Conservation (phyloP, 2,888 invertebrate genomes). For the Agonopterix arenella region DNA sequence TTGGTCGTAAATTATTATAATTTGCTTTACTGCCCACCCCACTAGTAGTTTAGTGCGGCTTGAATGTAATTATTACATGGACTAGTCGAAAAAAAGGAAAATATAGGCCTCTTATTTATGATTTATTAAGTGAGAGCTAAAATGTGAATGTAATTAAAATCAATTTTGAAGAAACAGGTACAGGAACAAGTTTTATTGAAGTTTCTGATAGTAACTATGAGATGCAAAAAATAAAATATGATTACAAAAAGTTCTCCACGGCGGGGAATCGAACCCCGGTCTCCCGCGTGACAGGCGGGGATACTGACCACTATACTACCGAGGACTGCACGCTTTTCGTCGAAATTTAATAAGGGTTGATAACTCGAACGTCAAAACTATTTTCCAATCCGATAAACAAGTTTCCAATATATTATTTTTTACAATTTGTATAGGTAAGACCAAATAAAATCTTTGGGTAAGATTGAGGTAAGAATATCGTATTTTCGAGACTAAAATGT, state of each 20-base stretch:
- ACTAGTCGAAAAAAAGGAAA: constrained; percentile 9
- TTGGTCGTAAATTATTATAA: constrained; percentile 63
- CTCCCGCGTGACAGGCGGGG: constrained; percentile 74
- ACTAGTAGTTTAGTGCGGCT: constrained; percentile 23
- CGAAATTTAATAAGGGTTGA: too few species aligned
- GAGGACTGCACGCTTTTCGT: constrained; percentile 33
- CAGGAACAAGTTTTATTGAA: background rate
- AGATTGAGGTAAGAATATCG: too few species aligned
- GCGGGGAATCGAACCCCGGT: constrained; percentile 72
- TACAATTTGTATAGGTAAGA: too few species aligned
- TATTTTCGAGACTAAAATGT: too few species aligned
- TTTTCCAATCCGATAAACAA: too few species aligned
- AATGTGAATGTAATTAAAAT: too few species aligned
- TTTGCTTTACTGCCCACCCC: constrained; percentile 46
- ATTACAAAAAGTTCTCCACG: constrained; percentile 10
- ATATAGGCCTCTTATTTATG: background rate
- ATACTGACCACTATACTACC: constrained; percentile 77
- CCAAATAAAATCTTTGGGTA: too few species aligned
- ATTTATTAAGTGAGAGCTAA: background rate
- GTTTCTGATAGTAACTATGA: too few species aligned
- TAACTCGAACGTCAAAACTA: too few species aligned
- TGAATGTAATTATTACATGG: constrained; percentile 37
- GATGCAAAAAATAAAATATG: background rate
- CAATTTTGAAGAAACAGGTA: too few species aligned
- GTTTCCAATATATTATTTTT: too few species aligned